Evolutionary conservation across 2,113 vertebrate genomes (phyloP).

Genomic region (Galeopterus variegatus): DNA sequence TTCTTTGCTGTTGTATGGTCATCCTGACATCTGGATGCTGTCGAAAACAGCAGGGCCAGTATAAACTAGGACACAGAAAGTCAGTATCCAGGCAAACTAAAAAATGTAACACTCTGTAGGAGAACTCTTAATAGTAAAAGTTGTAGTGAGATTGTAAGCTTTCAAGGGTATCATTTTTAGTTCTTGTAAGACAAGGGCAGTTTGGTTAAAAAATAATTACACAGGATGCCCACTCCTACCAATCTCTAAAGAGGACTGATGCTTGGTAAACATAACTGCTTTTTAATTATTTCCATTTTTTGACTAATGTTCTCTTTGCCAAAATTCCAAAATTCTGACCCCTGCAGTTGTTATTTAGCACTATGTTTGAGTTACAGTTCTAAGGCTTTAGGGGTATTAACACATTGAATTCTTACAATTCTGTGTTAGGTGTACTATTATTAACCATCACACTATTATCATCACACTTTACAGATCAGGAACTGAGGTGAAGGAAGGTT

Average conservation of each 20-base stretch:
- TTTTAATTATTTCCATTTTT: background rate
- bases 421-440: background rate
- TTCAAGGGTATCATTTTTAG: background rate
- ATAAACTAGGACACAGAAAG: conserved; percentile 88
- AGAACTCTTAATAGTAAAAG: conserved; percentile 81
- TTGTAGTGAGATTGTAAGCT: background rate
- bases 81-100: conserved; percentile 53
- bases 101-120: conserved; percentile 88
- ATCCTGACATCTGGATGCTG: conserved; percentile 88
- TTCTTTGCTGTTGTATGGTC: conserved; percentile 91
- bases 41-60: conserved; percentile 89
- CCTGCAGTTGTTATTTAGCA: background rate
- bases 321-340: conserved; percentile 26
- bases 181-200: conserved; percentile 4
- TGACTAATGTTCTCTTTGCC: background rate
- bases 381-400: background rate
- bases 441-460: background rate
- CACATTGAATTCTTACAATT: background rate
- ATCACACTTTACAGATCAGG: background rate
- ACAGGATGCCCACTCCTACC: background rate
- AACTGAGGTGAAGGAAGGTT: background rate
- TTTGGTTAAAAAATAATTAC: background rate
- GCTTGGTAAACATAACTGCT: background rate
- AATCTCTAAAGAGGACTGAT: background rate
- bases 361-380: background rate